phyloP scores from a whole-genome alignment of 2,888 invertebrate genomes.

The Eupeodes luniger region DNA sequence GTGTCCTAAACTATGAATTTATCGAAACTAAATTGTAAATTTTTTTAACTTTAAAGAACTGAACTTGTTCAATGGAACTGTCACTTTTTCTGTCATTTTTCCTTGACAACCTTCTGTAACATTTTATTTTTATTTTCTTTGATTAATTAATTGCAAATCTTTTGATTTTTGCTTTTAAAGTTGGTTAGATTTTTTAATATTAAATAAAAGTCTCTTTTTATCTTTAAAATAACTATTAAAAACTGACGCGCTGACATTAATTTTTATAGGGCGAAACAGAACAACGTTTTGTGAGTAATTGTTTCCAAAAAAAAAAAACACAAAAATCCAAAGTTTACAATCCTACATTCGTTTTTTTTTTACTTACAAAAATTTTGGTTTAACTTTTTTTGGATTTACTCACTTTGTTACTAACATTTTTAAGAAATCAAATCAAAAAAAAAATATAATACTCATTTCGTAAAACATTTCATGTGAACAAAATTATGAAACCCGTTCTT shows the following conservation, averaged over 20 bases:
- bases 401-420: constrained; percentile 64
- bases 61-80: constrained; percentile 10
- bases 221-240: constrained; percentile 75
- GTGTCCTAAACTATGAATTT: too few species aligned
- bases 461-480: constrained; percentile 23
- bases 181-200: constrained; percentile 77
- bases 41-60: neutral
- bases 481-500: constrained; percentile 46
- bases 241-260: constrained; percentile 83
- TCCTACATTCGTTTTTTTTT: constrained; percentile 77
- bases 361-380: constrained; percentile 71
- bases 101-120: constrained; percentile 56
- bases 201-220: constrained; percentile 65
- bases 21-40: too few species aligned
- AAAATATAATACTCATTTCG: constrained; percentile 59
- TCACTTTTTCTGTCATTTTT: neutral
- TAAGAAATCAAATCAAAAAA: constrained; percentile 2
- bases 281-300: constrained; percentile 85
- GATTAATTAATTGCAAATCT: constrained; percentile 67
- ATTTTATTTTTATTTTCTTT: constrained; percentile 41
- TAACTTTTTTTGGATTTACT: constrained; percentile 69
- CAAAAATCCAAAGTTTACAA: constrained; percentile 78
- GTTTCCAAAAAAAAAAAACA: constrained; percentile 80
- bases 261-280: constrained; percentile 84
- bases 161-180: constrained; percentile 74